A percentile compares a stretch with the other conserved stretches of the same genome.
phyloP scores from a whole-genome alignment of 2,888 invertebrate genomes.

The Agrochola circellaris region DNA sequence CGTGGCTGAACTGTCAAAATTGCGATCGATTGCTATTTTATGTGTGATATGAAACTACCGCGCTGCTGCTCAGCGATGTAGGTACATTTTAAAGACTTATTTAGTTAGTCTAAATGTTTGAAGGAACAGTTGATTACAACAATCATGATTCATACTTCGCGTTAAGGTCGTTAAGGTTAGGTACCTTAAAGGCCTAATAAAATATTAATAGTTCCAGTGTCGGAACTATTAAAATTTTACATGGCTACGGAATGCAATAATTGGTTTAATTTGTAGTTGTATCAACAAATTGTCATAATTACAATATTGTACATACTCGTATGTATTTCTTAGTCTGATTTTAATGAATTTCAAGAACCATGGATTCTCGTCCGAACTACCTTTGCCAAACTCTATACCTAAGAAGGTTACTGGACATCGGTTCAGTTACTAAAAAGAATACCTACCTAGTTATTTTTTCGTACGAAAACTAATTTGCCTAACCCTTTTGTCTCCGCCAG shows the following conservation, averaged over 20 bases:
- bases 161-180: not conserved
- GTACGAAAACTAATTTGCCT: not conserved
- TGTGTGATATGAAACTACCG: no score
- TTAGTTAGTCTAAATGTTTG: not conserved
- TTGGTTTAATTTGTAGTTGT: not conserved
- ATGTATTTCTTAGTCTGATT: not conserved
- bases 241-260: conserved; percentile 22
- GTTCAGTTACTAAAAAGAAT: not conserved
- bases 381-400: no score
- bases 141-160: conserved; percentile 10
- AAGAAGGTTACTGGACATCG: no score
- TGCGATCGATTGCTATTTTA: no score
- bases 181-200: conserved; percentile 22
- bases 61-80: no score
- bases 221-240: conserved; percentile 12
- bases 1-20: no score
- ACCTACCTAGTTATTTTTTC: not conserved
- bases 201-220: conserved; percentile 40
- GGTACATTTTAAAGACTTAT: no score
- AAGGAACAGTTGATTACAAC: not conserved
- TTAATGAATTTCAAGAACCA: not conserved
- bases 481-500: conserved; percentile 56
- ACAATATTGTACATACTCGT: no score
- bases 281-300: not conserved
- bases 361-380: not conserved